phyloP scores from a whole-genome alignment of 2,113 vertebrate species.

The Neodontobutis hainanensis region DNA sequence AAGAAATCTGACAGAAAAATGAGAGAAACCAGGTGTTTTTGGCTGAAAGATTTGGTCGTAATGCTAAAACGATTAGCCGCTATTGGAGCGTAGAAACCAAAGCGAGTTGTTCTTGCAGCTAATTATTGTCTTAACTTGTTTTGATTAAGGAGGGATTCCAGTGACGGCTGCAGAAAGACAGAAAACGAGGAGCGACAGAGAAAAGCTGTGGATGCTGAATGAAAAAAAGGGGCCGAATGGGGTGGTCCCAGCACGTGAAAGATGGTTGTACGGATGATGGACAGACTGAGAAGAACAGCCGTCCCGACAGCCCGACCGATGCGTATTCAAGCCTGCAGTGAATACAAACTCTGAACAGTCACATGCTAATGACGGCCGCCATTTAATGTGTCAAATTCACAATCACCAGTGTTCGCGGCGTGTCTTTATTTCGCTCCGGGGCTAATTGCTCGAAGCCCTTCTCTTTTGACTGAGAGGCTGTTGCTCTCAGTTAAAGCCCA shows the following conservation, averaged over 20 bases:
- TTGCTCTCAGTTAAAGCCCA: conserved; percentile 77
- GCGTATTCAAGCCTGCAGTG: conserved; percentile 72
- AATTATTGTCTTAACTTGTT: conserved; percentile 67
- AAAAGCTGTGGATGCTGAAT: conserved; percentile 53
- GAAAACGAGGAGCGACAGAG: conserved; percentile 59
- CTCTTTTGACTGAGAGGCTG: conserved; percentile 73
- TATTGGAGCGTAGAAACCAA: conserved; percentile 18
- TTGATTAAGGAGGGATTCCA: conserved; percentile 44
- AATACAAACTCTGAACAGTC: conserved; percentile 71
- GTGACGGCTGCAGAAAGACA: conserved; percentile 45
- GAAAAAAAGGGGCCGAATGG: conserved; percentile 50
- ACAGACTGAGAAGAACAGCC: conserved; percentile 51
- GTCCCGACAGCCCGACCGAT: conserved; percentile 47
- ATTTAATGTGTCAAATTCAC: conserved; percentile 80
- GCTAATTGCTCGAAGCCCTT: conserved; percentile 75
- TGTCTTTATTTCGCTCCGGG: conserved; percentile 51
- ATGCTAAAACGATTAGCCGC: conserved; percentile 31
- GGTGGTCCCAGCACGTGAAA: conserved; percentile 62
- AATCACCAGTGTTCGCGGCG: conserved; percentile 58
- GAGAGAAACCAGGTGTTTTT: not conserved
- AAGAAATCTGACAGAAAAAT: not conserved
- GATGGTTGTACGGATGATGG: conserved; percentile 66
- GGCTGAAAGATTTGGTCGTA: not conserved
- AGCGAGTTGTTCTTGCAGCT: conserved; percentile 46
- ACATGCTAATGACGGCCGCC: conserved; percentile 78